These are phyloP conservation scores for Urocyon cinereoargenteus DNA, from an alignment of 2,797 vertebrate genomes.

Conservation along the genomic window DNA sequence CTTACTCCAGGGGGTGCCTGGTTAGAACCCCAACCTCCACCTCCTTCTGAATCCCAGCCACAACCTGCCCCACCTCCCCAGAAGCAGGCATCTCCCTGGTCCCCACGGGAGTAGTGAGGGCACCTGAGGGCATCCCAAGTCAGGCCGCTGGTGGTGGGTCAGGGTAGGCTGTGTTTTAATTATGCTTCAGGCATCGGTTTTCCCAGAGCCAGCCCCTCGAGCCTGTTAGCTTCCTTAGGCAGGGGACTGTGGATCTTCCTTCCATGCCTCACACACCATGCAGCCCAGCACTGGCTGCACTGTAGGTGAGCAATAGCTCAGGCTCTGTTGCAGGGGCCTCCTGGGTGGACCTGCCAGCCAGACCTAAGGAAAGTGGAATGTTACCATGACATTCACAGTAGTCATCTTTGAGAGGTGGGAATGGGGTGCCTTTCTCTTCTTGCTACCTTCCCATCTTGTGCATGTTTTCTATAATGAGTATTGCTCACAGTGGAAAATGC, in stretches of 20 bases:
- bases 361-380: not conserved
- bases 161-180: not conserved
- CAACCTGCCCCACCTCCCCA: not conserved
- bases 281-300: fast-evolving
- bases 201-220: not conserved
- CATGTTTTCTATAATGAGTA: not conserved
- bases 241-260: not conserved
- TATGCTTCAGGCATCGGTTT: not conserved
- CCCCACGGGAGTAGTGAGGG: not conserved
- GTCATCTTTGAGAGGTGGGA: not conserved
- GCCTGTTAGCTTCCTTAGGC: not conserved
- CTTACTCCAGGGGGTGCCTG: not conserved
- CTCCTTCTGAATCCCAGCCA: no score
- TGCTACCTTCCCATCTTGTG: not conserved
- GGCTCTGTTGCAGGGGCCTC: not conserved
- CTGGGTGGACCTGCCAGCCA: not conserved
- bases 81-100: not conserved
- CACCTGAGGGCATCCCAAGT: not conserved
- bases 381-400: not conserved
- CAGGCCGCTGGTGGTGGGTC: fast-evolving
- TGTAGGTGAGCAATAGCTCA: not conserved
- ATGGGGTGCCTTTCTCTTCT: not conserved
- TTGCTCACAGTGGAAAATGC: not conserved
- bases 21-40: not conserved
- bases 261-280: not conserved